Conservation (phyloP, 2,797 vertebrate genomes). For the Amphiprion clarkii region DNA sequence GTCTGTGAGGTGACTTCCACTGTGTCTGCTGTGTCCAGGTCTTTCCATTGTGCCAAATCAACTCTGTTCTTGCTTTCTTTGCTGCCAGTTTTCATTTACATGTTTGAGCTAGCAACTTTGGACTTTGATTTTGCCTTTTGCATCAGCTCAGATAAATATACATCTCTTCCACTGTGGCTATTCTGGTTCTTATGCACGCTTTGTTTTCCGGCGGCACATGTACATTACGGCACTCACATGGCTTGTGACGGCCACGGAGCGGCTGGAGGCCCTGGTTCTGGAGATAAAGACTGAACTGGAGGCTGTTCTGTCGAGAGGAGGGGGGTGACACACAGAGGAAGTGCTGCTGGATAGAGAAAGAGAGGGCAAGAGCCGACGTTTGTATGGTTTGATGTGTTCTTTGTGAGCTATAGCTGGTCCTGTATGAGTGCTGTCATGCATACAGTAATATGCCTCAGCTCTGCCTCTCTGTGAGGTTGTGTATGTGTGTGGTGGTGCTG, state of each 20-base stretch:
- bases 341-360: constrained; percentile 43
- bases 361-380: constrained; percentile 41
- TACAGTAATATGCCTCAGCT: constrained; percentile 59
- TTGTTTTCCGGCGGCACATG: too few species aligned
- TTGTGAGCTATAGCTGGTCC: constrained; percentile 58
- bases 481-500: constrained; percentile 24
- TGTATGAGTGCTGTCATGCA: constrained; percentile 73
- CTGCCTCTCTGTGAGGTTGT: constrained; percentile 7
- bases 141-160: too few species aligned
- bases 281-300: constrained; percentile 31
- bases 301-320: constrained; percentile 24
- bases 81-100: too few species aligned
- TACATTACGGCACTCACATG: neutral
- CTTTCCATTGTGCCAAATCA: too few species aligned
- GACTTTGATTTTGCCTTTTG: too few species aligned
- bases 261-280: neutral
- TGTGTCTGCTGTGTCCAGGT: too few species aligned
- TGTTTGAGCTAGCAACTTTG: too few species aligned
- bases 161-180: too few species aligned
- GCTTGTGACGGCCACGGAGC: constrained; percentile 5
- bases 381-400: constrained; percentile 53
- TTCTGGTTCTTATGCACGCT: too few species aligned
- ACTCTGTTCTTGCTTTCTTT: too few species aligned
- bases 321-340: constrained; percentile 40
- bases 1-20: too few species aligned